Conservation (phyloP, 2,888 invertebrate genomes). For the Suillia variegata region DNA sequence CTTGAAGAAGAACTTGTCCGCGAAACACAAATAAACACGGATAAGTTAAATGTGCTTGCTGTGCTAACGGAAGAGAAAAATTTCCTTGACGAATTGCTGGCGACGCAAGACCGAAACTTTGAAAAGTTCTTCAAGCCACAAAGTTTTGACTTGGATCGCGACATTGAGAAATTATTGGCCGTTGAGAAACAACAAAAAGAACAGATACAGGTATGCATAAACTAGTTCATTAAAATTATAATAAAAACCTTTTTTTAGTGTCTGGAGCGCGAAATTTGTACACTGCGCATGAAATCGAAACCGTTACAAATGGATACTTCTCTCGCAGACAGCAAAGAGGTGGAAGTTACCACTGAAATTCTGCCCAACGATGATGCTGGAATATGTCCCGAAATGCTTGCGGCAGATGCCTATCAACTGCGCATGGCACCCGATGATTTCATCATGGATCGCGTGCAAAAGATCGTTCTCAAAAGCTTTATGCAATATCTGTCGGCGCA, state of each 20-base stretch:
- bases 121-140: slow-evolving; percentile 43
- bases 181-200: slow-evolving; percentile 61
- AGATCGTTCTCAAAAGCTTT: slow-evolving; percentile 51
- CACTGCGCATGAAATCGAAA: slow-evolving; percentile 54
- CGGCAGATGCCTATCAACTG: slow-evolving; percentile 43
- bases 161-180: slow-evolving; percentile 50
- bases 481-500: slow-evolving; percentile 42
- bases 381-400: slow-evolving; percentile 44
- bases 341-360: slow-evolving; percentile 30
- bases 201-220: slow-evolving; percentile 63
- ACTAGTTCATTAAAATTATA: too few relatives aligned
- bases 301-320: slow-evolving; percentile 51
- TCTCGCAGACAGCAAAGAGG: slow-evolving; percentile 27
- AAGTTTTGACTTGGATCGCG: slow-evolving; percentile 41
- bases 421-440: slow-evolving; percentile 52
- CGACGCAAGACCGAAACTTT: slow-evolving; percentile 54
- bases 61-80: slow-evolving; percentile 65
- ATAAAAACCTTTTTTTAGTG: too few relatives aligned
- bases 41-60: slow-evolving; percentile 64
- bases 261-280: slow-evolving; percentile 55
- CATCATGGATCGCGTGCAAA: slow-evolving; percentile 51
- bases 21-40: slow-evolving; percentile 64
- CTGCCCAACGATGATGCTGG: slow-evolving; percentile 35
- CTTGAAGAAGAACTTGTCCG: slow-evolving; percentile 59
- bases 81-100: slow-evolving; percentile 60